Base-by-base conservation (phyloP, 2,888 invertebrate genomes). In the Gandaritis pyraliata region DNA sequence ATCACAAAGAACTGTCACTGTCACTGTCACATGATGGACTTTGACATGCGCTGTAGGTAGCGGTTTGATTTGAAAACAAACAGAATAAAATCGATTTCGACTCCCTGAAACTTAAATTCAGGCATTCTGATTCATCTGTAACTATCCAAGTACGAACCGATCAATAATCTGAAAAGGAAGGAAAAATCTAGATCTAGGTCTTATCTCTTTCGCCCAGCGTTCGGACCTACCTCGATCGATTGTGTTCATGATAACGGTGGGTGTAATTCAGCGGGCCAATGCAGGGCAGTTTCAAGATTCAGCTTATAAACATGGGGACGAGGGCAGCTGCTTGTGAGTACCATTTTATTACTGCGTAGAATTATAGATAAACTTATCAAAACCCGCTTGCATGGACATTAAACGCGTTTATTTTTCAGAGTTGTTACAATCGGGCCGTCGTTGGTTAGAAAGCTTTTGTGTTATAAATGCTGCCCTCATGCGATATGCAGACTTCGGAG, bases 251-350 rank as follows among this genome's bases (percentile, higher is more conserved):
- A 68, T 77, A 77, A 75, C 76, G 75, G 79, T 72, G 77, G 74
- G 79, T 72, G 78, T 72, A 72, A 78, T 77, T 78, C 83, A 77
- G 78, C 85, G 81, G 76, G 81, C 83, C 81, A 88, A 94, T 94
- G 94, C 94, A 94, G 89, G 94, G 94, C 88, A 94, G 94, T 87
- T 94, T 94, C 90, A 94, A 93, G 93, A 94, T 94, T 79, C 94
- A 94, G 85, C 94, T 94, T 79, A 94, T 94, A 90, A 96, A 95
- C 91, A 97, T 97, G 97, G 97, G 97, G 90, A 98, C 97, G 76
- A 95, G 97, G 93, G 97, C 97, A 86, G 97, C 97, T 86, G 97
- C 97, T 87, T 98, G 97, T 97, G 94, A 96, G 97, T 78, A 69
- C 54, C 57, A 62, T 59, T 53, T 68, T 30, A 59, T 58, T 67